A percentile compares a stretch with the other conserved stretches of the same genome.
Conservation (phyloP, 1,140 invertebrate species). For the Acromyrmex echinatior region DNA sequence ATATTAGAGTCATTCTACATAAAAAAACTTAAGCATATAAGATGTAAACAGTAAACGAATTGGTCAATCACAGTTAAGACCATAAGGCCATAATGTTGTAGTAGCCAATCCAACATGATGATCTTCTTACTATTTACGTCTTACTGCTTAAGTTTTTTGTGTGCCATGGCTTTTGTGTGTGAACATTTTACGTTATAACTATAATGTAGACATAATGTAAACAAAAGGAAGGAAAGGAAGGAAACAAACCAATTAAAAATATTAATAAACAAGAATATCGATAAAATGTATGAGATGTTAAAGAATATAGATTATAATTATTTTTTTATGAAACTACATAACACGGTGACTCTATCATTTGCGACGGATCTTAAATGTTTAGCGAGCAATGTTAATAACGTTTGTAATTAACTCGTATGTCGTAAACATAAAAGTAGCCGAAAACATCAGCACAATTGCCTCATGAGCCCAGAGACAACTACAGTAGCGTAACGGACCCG, state of each 20-base stretch:
- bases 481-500: conserved; percentile 51
- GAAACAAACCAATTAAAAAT: neutral
- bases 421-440: conserved; percentile 78
- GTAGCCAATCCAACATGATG: too few relatives aligned
- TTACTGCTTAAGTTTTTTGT: too few relatives aligned
- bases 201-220: neutral
- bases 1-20: too few relatives aligned
- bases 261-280: neutral
- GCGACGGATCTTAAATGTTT: neutral
- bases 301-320: neutral
- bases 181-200: too few relatives aligned
- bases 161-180: too few relatives aligned
- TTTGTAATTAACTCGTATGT: conserved; percentile 25
- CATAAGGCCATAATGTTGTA: too few relatives aligned
- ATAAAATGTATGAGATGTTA: too few relatives aligned
- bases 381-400: conserved; percentile 6
- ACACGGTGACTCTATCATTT: neutral
- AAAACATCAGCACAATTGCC: conserved; percentile 75
- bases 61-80: too few relatives aligned
- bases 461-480: conserved; percentile 57
- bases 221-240: neutral
- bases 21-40: too few relatives aligned
- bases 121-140: too few relatives aligned
- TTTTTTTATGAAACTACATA: neutral
- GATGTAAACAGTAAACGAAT: too few relatives aligned